Evolutionary conservation across 2,888 invertebrate genomes (phyloP), one percentile per base, ranked within the genome.

Genomic region (Cheilosia variabilis): DNA sequence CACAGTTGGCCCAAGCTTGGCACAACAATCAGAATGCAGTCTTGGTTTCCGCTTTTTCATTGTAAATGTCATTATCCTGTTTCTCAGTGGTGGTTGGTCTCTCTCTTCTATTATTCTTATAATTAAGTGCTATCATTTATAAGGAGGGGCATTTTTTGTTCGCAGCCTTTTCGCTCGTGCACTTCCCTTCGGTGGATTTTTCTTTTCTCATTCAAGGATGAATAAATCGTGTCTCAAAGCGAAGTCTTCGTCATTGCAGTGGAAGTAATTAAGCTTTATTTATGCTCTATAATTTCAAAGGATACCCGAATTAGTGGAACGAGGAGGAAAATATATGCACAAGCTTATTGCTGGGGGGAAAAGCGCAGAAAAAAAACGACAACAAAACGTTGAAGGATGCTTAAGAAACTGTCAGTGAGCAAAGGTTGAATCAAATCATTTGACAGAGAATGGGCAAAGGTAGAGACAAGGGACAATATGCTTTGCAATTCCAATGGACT

Each of bases 211-310:
- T 68, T 10, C 62, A 69, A 60, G 37, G 31, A 81, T 81, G 63
- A 55, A 75, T 75, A 80, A 77, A 69, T 62, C 24, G 37, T 19
- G 37, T 19, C 55, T 82, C 78, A 69, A 75, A 69, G 73, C 83
- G 58, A 71, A 80, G 77, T 63, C 68, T 86, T 41, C 68, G 76
- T 72, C 86, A 81, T 81, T 86, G 86, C 86, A 86, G 86, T 86
- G 86, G 77, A 81, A 86, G 86, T 81, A 86, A 86, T 86, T 86
- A 86, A 81, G 86, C 62, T 63, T 86, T 86, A 86, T 86, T 86
- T 86, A 86, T 86, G 71, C 72, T 71, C 81, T 68, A 77, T 77
- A 76, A 80, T 77, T 81, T 81, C 81, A 81, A 86, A 86, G 77
- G 72, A 76, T 55, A 63, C 52, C 34, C 19, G 37, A 60, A 65